Evolutionary conservation across 2,888 invertebrate genomes (phyloP), one percentile per base, ranked within the genome.

Genomic region (Rhimphoctona megacephalus): DNA sequence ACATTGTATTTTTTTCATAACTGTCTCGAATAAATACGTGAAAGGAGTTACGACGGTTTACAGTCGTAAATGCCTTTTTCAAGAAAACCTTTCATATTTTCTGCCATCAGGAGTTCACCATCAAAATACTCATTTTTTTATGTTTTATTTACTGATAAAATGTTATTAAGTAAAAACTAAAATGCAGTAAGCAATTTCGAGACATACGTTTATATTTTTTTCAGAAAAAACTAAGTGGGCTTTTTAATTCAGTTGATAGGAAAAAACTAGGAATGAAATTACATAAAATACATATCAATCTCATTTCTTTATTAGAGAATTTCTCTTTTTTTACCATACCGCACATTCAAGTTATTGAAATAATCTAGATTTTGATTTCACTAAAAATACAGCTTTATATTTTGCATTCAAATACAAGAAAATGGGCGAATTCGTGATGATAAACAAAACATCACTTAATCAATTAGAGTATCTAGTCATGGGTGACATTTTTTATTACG

Each of bases 251-350:
- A 30, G 57, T 25, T 61, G 3, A 61, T 5, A 30, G 17, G 57
- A 22, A 61, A n/a, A 61, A 8, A 0, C 30, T 6, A n/a, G 33
- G 2, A 33, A 33, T 22, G 0, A 72, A 33, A 72, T 25, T 2
- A 19, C 46, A 2, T 1, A 1, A 7, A 30, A 36, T n/a, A 25
- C 33, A 11, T 72, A 14, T 74, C 73, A 74, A 73, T 78, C 57
- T 33, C 72, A 78, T 81, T 78, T 73, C 57, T 85, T 85, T 85
- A 85, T 85, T 85, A 7, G 43, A 79, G 30, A 67, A 52, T 78
- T 22, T 57, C 33, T 43, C 46, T 57, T 39, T 54, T 70, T 30
- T 70, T 70, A 52, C 67, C 70, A 79, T 79, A 79, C 54, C 46
- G 54, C 79, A 36, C 78, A 30, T 76, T 76, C 57, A 33, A 30